These are phyloP conservation scores for Micronycteris hirsuta DNA, from an alignment of 2,113 vertebrate genomes.

Conservation along the genomic window DNA sequence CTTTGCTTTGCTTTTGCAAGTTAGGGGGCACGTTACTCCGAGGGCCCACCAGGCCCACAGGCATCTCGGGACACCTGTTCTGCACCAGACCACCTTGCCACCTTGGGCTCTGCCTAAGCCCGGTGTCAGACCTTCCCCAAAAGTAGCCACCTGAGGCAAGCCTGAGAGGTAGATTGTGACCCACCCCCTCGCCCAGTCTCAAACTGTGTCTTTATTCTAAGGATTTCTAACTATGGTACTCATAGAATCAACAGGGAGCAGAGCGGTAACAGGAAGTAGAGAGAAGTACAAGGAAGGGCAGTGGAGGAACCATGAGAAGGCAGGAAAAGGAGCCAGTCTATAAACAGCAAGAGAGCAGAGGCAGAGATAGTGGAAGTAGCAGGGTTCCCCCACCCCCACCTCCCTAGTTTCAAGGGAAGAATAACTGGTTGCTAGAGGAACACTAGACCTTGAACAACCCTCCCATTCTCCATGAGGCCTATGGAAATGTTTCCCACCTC, in stretches of 20 bases:
- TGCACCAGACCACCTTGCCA: too few relatives aligned
- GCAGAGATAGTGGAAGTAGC: neutral
- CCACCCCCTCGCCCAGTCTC: neutral
- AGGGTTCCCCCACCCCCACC: neutral
- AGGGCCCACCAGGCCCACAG: rapidly evolving
- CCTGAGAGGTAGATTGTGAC: neutral
- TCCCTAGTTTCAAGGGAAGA: neutral
- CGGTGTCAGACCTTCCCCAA: neutral
- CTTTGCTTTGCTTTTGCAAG: neutral
- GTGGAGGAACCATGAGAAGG: too few relatives aligned
- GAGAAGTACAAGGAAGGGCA: rapidly evolving
- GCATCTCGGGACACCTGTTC: neutral
- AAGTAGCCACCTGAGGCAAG: neutral
- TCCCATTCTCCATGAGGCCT: neutral
- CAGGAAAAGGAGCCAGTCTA: neutral
- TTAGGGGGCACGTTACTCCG: neutral
- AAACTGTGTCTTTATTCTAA: neutral
- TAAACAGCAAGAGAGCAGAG: neutral
- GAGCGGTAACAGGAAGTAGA: neutral
- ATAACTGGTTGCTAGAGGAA: neutral
- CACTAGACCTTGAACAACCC: neutral
- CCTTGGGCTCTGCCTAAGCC: neutral
- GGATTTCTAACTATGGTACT: neutral
- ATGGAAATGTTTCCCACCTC: neutral
- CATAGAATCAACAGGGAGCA: neutral